A percentile compares a stretch with the other conserved stretches of the same genome.
phyloP scores from a whole-genome alignment of 2,113 vertebrate genomes.

The Athene noctua region DNA sequence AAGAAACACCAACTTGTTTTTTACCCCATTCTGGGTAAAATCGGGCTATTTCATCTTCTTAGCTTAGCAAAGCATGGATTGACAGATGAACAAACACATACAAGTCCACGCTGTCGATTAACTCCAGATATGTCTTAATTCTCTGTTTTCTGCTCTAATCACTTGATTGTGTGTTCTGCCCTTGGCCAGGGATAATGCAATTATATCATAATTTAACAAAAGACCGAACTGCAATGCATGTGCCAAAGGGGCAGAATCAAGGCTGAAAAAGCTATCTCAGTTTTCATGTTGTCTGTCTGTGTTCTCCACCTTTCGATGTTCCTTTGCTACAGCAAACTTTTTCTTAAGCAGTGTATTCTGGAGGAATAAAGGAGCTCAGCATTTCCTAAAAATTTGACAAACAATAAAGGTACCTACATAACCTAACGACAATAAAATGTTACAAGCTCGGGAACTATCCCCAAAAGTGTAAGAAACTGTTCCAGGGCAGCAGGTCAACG shows the following conservation, averaged over 20 bases:
- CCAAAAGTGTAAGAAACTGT: not conserved
- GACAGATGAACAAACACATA: not conserved
- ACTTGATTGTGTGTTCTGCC: not conserved
- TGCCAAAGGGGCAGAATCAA: not conserved
- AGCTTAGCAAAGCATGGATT: not conserved
- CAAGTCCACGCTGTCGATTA: not conserved
- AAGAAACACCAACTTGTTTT: not conserved
- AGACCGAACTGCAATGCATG: not conserved
- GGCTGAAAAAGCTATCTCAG: not conserved
- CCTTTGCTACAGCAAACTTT: not conserved
- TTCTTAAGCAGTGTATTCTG: not conserved
- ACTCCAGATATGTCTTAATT: not conserved
- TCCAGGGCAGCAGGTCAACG: not conserved
- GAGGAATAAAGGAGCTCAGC: not conserved
- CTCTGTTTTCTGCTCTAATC: conserved; percentile 18
- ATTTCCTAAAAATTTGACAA: not conserved
- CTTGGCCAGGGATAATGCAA: conserved; percentile 8
- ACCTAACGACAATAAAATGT: not conserved
- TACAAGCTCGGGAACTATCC: not conserved
- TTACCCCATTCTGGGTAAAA: not conserved
- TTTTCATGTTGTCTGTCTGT: not conserved
- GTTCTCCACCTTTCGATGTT: not conserved
- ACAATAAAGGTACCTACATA: not conserved
- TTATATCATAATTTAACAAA: not conserved
- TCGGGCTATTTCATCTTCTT: not conserved